Evolutionary conservation across 2,888 invertebrate species (phyloP), one percentile per base, ranked within the genome.

Genomic region (Torymus texanus): DNA sequence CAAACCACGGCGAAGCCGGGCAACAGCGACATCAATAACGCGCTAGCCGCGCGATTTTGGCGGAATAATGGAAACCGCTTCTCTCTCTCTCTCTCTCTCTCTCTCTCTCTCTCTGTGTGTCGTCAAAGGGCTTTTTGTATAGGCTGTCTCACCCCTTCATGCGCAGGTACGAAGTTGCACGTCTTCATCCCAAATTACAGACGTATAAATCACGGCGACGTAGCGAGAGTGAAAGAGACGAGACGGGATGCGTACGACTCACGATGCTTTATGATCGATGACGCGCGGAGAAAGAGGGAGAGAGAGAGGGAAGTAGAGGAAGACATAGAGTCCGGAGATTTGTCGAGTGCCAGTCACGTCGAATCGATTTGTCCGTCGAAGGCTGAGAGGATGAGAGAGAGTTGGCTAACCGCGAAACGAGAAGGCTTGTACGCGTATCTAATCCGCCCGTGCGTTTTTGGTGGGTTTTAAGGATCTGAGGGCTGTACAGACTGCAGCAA

Each of bases 311-410:
- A 59, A 29, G 4, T 3, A 29, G 29, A 29, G 2, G 29, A 29
- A 29, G 29, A 29, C 5, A 5, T 1, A 29, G 29, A 29, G 29
- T 29, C 18, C 16, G n/a, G 82, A 86, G 85, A 87, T 86, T 87
- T 86, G 87, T 86, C 85, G 84, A 84, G 83, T 85, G 86, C 84
- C 87, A 86, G 86, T 86, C 86, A 87, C 86, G 87, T 87, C 84
- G 85, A 85, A 85, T 85, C 87, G 86, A 87, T 87, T 87, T 87
- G 86, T 87, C 85, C 85, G 82, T 77, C 79, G 82, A 80, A 82
- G 81, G 84, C 84, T 29, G 83, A 82, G 83, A 83, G 84, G 82
- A 84, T 84, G 12, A 68, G 55, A 51, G 21, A n/a, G 24, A 55
- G 29, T 29, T 29, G 29, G 29, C 29, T 29, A 29, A 29, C 29